Base-by-base conservation (phyloP, 1,140 invertebrate species). In the Yoshiicerus persimilis region DNA sequence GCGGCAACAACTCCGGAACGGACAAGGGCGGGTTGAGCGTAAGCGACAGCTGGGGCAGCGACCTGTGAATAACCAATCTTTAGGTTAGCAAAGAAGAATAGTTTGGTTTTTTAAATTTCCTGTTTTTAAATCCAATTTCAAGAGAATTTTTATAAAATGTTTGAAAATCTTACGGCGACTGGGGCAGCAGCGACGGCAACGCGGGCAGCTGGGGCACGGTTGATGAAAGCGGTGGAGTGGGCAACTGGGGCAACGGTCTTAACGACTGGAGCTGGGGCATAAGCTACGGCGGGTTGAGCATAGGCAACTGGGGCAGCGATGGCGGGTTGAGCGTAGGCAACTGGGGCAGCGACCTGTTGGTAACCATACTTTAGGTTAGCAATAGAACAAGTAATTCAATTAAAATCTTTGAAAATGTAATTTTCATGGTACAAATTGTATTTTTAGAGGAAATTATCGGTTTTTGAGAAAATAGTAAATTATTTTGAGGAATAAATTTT, bases 191-290 rank as follows among this genome's bases (percentile, higher is more conserved):
- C 75, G 36, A 80, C 32, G 32, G 75, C 75, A 34, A 80, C n/a
- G 36, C 75, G 75, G 75, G 75, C 75, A 36, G 75, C 75, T 38
- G 75, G 75, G 75, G 75, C 86, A 87, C 86, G 86, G 66, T 87
- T 87, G 25, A 87, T 34, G 86, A 75, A 87, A 75, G 64, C 64
- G 66, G 66, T 87, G 86, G 86, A 87, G 75, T 87, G 86, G 36
- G 75, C 75, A 38, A 80, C 75, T 80, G 75, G 75, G 36, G 75
- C 32, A 34, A 80, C 20, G 20, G 47, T 56, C 47, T 56, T 56
- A 56, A 56, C 47, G 20, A 30, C 66, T 70, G 66, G 66, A 16
- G 27, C 66, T 11, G 66, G 66, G 25, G 66, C 66, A n/a, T n/a
- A n/a, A 13, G 66, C 66, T 8, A 27, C 66, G 25, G 66, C 30